These are phyloP conservation scores for Portevinia maculata DNA, from an alignment of 2,888 invertebrate genomes.

Conservation along the genomic window DNA sequence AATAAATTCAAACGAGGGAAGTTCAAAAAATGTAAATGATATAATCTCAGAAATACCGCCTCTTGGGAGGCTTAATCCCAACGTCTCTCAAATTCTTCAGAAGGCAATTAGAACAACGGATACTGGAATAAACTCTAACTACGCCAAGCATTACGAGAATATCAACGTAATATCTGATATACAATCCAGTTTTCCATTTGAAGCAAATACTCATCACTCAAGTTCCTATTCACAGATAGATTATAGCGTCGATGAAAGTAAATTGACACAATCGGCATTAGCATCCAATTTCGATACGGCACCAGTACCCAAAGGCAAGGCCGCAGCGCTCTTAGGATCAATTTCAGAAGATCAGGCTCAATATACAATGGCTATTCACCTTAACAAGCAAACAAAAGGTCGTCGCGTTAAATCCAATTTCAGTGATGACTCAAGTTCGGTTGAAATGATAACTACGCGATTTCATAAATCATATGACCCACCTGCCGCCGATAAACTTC, in stretches of 20 bases:
- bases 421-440: conserved; percentile 74
- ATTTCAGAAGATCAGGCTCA: conserved; percentile 76
- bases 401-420: conserved; percentile 76
- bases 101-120: conserved; percentile 25
- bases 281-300: conserved; percentile 24
- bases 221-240: conserved; percentile 74
- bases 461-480: conserved; percentile 48
- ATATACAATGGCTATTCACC: conserved; percentile 45
- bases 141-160: conserved; percentile 75
- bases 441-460: conserved; percentile 60
- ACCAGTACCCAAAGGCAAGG: conserved; percentile 75
- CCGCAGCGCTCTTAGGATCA: conserved; percentile 77
- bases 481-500: conserved; percentile 80
- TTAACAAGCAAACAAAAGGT: conserved; percentile 68
- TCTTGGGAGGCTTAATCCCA: conserved; percentile 26
- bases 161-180: conserved; percentile 53
- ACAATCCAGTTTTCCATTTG: conserved; percentile 40
- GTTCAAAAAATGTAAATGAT: conserved; percentile 40
- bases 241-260: conserved; percentile 61
- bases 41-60: conserved; percentile 26
- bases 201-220: conserved; percentile 63
- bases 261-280: conserved; percentile 20
- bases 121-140: conserved; percentile 77
- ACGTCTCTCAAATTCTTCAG: conserved; percentile 36
- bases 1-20: conserved; percentile 32